Percentiles rank a stretch among this genome's conserved stretches.
Conservation (phyloP, 2,113 vertebrate species). For the Geococcyx californianus region DNA sequence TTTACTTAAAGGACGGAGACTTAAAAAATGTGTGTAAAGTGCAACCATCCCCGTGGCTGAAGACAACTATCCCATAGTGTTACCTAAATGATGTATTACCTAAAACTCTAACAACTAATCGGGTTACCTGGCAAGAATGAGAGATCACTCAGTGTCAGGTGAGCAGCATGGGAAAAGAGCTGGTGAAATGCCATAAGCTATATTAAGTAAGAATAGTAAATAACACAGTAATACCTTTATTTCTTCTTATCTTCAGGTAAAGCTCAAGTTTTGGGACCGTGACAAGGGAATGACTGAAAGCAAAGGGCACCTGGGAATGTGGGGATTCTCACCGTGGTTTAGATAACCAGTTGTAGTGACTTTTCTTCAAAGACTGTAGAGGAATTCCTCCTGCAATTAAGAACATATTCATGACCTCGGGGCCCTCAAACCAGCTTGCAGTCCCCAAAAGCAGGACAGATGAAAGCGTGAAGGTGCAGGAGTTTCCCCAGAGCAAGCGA, state of each 20-base stretch:
- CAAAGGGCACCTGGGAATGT: not conserved
- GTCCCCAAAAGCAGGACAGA: fast-evolving
- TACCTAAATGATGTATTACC: not conserved
- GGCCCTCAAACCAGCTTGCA: not conserved
- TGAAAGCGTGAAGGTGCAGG: not conserved
- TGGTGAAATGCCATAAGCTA: not conserved
- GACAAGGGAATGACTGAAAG: not conserved
- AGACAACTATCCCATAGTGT: not conserved
- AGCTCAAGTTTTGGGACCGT: not conserved
- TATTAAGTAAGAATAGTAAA: not conserved
- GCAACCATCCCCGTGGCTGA: not conserved
- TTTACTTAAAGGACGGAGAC: not conserved
- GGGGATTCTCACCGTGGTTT: fast-evolving
- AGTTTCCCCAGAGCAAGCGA: not conserved
- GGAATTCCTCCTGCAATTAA: not conserved
- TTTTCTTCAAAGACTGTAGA: not conserved
- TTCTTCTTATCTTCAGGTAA: not conserved
- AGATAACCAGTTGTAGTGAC: too few relatives aligned
- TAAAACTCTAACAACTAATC: not conserved
- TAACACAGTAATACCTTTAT: not conserved
- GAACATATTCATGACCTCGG: not conserved
- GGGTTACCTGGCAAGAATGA: not conserved
- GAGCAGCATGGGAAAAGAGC: not conserved
- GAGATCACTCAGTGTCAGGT: not conserved
- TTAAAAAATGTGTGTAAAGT: not conserved